Base-by-base conservation (phyloP, 1,140 invertebrate genomes). In the Kradibia gibbosae region DNA sequence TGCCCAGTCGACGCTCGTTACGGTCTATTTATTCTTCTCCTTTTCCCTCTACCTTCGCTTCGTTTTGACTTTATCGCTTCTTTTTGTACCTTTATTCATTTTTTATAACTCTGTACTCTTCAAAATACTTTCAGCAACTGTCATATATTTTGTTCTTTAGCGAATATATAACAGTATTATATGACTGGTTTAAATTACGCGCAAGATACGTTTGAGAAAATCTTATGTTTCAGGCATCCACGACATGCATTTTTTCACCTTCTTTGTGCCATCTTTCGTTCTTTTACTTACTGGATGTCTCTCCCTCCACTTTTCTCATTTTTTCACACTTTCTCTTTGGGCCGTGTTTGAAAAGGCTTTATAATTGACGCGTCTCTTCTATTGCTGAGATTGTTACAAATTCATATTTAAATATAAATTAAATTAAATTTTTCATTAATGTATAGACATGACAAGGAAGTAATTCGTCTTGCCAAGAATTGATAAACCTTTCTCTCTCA, bases 1-100 rank as follows among this genome's bases (percentile, higher is more conserved):
- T 91, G 90, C 89, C 50, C 22, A 88, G 88, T 57, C 53, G 73
- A 42, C 53, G 34, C n/a, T 60, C 89, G 86, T 88, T 88, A 31
- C 86, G 87, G 86, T 86, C 85, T 89, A 84, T 85, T 89, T 83
- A 86, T 72, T 79, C 78, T 60, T 57, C 34, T 57, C n/a, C 36
- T 53, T 83, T 85, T 62, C 81, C 73, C 75, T 84, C 45, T 57
- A 53, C 34, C 77, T 76, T 71, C 60, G 50, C 83, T 28, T 79
- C 78, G 55, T 71, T 83, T 80, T 81, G 22, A 17, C 65, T 78
- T 72, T 70, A 77, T 81, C 22, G 71, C 72, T 83, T 62, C 81
- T 82, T 80, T 62, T 74, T 20, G 77, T 57, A 28, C 31, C 62
- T 50, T 20, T 1, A n/a, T 31, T 34, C 45, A 20, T 20, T 11